Conservation (phyloP, 2,113 vertebrate species). For the Bubo scandiacus region DNA sequence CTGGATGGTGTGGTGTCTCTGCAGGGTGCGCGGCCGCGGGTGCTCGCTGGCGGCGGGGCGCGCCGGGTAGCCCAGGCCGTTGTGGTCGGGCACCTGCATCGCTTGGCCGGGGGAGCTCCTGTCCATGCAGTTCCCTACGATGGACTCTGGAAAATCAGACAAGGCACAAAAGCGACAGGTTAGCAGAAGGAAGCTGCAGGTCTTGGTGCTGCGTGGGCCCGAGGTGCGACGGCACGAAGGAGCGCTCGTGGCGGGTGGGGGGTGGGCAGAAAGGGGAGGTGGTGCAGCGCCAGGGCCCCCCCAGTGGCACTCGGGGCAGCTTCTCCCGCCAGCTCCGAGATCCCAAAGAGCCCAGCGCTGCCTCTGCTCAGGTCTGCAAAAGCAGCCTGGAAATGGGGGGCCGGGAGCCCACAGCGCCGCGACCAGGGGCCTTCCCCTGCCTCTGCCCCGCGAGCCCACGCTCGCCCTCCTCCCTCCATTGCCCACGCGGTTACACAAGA, state of each 20-base stretch:
- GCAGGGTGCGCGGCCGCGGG: slow-evolving; percentile 85
- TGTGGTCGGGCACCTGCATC: slow-evolving; percentile 89
- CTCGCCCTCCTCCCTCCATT: not conserved
- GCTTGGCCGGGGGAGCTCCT: slow-evolving; percentile 81
- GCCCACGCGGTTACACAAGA: not conserved
- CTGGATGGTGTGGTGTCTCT: slow-evolving; percentile 98
- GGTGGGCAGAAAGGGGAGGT: too few relatives aligned
- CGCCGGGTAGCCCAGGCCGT: slow-evolving; percentile 80
- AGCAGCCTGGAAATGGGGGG: not conserved
- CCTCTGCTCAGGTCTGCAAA: not conserved
- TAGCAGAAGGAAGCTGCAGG: not conserved
- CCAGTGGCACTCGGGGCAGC: not conserved
- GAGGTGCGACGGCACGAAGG: too few relatives aligned
- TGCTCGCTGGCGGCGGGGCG: slow-evolving; percentile 76
- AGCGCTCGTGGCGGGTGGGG: too few relatives aligned
- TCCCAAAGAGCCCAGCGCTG: not conserved
- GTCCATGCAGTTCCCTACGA: slow-evolving; percentile 81
- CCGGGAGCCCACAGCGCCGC: not conserved
- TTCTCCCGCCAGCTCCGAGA: not conserved
- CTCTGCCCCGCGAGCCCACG: not conserved
- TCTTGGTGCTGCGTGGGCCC: not conserved
- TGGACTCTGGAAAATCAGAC: slow-evolving; percentile 64
- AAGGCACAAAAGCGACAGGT: not conserved
- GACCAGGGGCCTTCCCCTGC: not conserved
- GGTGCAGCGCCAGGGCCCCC: not conserved